Evolutionary conservation across 2,888 invertebrate species (phyloP).

Genomic region (Diogma glabrata): DNA sequence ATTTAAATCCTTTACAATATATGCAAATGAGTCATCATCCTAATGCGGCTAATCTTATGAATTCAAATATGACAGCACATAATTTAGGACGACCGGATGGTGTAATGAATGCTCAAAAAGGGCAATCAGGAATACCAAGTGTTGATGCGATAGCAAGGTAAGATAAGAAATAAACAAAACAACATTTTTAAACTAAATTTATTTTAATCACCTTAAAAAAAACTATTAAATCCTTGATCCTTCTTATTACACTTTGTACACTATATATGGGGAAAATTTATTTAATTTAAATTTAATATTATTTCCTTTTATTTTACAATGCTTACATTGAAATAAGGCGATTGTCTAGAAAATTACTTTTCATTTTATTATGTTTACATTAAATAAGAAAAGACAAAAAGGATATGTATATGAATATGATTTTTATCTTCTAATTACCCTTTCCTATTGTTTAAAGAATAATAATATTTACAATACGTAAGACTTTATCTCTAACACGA

Average conservation of each 20-base stretch:
- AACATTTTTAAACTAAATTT: slow-evolving; percentile 2
- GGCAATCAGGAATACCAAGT: slow-evolving; percentile 68
- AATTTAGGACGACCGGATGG: slow-evolving; percentile 66
- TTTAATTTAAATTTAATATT: no score
- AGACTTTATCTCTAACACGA: no score
- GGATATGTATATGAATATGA: slow-evolving; percentile 7
- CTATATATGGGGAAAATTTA: no score
- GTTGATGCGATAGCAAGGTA: slow-evolving; percentile 87
- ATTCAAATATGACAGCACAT: slow-evolving; percentile 78
- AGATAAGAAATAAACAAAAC: slow-evolving; percentile 16
- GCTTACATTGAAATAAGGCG: slow-evolving; percentile 7
- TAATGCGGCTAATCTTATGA: slow-evolving; percentile 70
- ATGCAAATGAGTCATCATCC: slow-evolving; percentile 78
- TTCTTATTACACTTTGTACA: no score
- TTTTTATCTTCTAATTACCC: slow-evolving; percentile 8
- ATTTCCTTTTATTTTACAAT: slow-evolving; percentile 7
- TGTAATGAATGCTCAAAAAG: slow-evolving; percentile 60
- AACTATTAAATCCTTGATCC: no score
- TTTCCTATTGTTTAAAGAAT: neutral
- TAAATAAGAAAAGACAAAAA: slow-evolving; percentile 1
- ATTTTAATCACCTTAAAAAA: no score
- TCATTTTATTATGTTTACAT: slow-evolving; percentile 8
- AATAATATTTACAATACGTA: no score
- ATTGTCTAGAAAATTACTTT: slow-evolving; percentile 9
- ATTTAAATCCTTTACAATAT: slow-evolving; percentile 87